phyloP scores from a whole-genome alignment of 2,888 invertebrate genomes.

The Eilema griseolum region DNA sequence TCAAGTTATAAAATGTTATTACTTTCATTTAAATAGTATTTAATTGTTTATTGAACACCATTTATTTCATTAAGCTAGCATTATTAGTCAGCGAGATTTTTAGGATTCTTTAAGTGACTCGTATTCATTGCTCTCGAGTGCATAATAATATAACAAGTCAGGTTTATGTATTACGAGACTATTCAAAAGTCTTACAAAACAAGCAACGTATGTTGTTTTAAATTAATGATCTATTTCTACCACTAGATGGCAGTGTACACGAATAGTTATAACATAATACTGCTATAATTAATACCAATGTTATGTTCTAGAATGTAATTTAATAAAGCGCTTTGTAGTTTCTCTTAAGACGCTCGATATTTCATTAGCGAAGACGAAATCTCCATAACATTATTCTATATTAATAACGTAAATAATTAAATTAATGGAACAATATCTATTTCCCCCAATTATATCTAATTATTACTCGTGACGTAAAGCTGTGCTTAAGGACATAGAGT shows the following conservation, averaged over 20 bases:
- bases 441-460: constrained; percentile 53
- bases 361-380: constrained; percentile 20
- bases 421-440: constrained; percentile 58
- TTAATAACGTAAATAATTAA: constrained; percentile 54
- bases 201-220: neutral
- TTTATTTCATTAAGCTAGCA: too few relatives aligned
- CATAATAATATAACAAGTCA: neutral
- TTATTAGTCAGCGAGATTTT: too few relatives aligned
- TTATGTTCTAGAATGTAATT: neutral
- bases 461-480: constrained; percentile 43
- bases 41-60: too few relatives aligned
- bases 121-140: too few relatives aligned
- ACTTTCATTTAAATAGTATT: too few relatives aligned
- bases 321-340: constrained; percentile 16
- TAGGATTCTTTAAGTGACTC: too few relatives aligned
- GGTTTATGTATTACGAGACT: neutral
- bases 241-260: neutral
- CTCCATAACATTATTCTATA: constrained; percentile 41
- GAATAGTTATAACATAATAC: neutral
- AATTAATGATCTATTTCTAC: neutral
- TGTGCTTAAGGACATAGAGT: constrained; percentile 39
- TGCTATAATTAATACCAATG: neutral
- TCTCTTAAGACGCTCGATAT: neutral
- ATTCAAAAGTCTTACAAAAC: neutral
- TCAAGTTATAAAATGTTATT: too few relatives aligned